A percentile compares a stretch with the other conserved stretches of the same genome.
These are phyloP conservation scores for Gibbula magus DNA, from an alignment of 2,888 invertebrate species.

Conservation along the genomic window DNA sequence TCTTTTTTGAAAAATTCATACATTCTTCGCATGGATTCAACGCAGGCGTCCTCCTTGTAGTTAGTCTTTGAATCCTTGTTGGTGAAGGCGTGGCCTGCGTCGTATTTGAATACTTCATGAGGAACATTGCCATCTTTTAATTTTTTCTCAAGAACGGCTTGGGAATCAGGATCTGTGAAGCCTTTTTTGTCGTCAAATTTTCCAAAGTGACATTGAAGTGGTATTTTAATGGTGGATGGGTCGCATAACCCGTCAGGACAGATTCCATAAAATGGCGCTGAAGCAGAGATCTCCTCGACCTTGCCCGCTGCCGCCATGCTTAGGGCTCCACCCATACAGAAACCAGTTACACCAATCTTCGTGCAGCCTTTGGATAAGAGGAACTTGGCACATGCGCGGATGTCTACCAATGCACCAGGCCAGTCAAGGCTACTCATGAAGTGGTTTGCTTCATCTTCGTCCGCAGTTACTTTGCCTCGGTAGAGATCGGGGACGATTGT, in stretches of 20 bases:
- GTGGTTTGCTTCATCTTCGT: slow-evolving; percentile 67
- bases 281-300: slow-evolving; percentile 60
- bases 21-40: slow-evolving; percentile 50
- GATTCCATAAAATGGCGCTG: slow-evolving; percentile 71
- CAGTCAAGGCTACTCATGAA: slow-evolving; percentile 67
- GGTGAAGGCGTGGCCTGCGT: slow-evolving; percentile 63
- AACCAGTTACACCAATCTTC: slow-evolving; percentile 71
- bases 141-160: slow-evolving; percentile 53
- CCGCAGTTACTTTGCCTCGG: slow-evolving; percentile 63
- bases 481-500: slow-evolving; percentile 68
- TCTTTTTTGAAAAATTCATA: slow-evolving; percentile 56
- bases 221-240: slow-evolving; percentile 60
- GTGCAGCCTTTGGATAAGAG: slow-evolving; percentile 56
- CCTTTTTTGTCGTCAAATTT: slow-evolving; percentile 57
- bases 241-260: slow-evolving; percentile 58
- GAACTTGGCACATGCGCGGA: slow-evolving; percentile 60
- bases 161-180: slow-evolving; percentile 63
- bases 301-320: slow-evolving; percentile 59
- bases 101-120: slow-evolving; percentile 56
- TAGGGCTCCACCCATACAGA: slow-evolving; percentile 73
- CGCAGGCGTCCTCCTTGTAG: slow-evolving; percentile 50
- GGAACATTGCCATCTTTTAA: slow-evolving; percentile 45
- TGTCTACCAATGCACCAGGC: slow-evolving; percentile 65
- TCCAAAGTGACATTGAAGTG: slow-evolving; percentile 70
- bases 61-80: slow-evolving; percentile 52